phyloP scores from a whole-genome alignment of 2,113 vertebrate species.

The Boulengeromyrus knoepffleri region DNA sequence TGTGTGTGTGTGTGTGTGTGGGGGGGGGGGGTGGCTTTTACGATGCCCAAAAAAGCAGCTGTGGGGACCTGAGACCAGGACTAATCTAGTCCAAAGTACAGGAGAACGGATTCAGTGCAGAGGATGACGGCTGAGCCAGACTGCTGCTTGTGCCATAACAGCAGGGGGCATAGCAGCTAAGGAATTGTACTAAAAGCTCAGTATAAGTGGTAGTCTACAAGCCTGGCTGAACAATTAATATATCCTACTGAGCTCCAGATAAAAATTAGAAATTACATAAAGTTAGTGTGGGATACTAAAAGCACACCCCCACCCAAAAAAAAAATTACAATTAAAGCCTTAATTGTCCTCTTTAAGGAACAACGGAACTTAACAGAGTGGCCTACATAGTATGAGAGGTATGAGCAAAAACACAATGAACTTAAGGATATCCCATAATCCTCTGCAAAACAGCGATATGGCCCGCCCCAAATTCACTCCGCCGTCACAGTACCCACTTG shows the following conservation, averaged over 20 bases:
- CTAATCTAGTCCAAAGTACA: not conserved
- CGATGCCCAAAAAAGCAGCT: not conserved
- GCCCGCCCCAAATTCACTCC: not conserved
- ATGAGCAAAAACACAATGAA: not conserved
- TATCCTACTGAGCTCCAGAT: not conserved
- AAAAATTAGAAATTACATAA: not conserved
- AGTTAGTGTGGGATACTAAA: not conserved
- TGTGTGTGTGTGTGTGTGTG: not conserved
- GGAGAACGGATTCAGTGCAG: not conserved
- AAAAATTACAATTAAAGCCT: not conserved
- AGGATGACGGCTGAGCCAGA: not conserved
- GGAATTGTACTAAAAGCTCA: not conserved
- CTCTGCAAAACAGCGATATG: not conserved
- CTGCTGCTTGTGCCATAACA: not conserved
- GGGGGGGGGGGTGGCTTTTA: not conserved
- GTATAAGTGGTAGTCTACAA: not conserved
- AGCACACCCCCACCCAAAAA: not conserved
- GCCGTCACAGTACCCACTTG: conserved; percentile 66
- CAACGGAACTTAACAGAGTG: not conserved
- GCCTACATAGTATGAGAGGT: not conserved
- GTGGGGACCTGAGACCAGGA: not conserved
- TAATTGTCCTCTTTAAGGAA: not conserved
- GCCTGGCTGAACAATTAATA: too few species aligned
- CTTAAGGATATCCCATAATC: not conserved
- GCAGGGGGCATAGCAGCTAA: not conserved